phyloP scores from a whole-genome alignment of 30 jellyfish, hydroid and myxozoan genomes.

The Sanderia malayensis region DNA sequence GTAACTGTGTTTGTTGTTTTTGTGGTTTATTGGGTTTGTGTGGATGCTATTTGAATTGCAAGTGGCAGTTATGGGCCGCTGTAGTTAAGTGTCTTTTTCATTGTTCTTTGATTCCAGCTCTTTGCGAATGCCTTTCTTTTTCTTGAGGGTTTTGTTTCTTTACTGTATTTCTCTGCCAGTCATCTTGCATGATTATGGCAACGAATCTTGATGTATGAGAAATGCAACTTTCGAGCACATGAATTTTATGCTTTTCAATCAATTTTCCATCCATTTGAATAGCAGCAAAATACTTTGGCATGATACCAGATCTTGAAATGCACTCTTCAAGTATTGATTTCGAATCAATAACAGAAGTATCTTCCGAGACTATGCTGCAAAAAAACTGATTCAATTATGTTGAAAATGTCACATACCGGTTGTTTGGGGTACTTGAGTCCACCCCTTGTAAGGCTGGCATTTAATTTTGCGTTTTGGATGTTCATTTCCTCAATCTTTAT shows the following conservation, averaged over 20 bases:
- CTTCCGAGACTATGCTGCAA: conserved; percentile 5
- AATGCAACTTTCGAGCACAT: conserved; percentile 3
- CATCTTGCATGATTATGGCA: conserved; percentile 5
- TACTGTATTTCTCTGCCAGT: neutral
- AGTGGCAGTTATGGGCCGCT: no score
- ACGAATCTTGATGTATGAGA: conserved; percentile 7
- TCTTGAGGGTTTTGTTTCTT: neutral
- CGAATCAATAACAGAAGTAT: conserved; percentile 4
- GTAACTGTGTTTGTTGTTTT: no score
- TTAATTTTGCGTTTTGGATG: conserved; percentile 1
- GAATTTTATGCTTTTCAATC: neutral
- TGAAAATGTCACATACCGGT: conserved; percentile 7
- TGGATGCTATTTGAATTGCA: no score
- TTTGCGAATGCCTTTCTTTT: neutral
- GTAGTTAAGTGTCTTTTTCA: no score
- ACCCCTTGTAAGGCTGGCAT: conserved; percentile 29
- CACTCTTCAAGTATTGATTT: conserved; percentile 9
- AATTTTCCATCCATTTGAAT: conserved; percentile 18
- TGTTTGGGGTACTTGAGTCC: conserved; percentile 28
- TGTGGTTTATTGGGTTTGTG: no score
- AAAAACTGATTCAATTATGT: conserved; percentile 7
- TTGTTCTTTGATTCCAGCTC: neutral
- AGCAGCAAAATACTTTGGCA: conserved; percentile 13
- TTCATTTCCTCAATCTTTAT: conserved; percentile 7
- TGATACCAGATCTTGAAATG: conserved; percentile 30